Evolutionary conservation across 2,888 invertebrate genomes (phyloP), one percentile per base, ranked within the genome.

Genomic region (Zygaena filipendulae): DNA sequence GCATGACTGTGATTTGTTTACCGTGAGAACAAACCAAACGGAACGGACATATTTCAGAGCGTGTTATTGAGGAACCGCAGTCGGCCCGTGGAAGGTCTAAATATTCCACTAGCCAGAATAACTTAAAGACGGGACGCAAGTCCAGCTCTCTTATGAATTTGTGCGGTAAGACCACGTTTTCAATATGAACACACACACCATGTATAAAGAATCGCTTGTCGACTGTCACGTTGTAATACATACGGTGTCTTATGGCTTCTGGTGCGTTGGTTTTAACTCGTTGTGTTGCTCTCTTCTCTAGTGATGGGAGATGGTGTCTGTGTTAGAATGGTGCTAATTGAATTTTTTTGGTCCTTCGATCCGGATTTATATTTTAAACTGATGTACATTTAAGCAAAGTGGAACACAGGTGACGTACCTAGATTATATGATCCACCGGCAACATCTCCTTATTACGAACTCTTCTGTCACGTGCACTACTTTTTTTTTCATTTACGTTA

Each of bases 101-200:
- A 86, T 89, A 87, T 85, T 83, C 87, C 77, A 87, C 87, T 84
- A 88, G 87, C 87, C 88, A 88, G 87, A 77, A 60, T 82, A 91
- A 90, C 90, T 90, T 91, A 87, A 91, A 91, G 85, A 84, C 79
- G 59, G 85, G 85, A 67, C 89, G 92, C 87, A 92, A 92, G 85
- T 92, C 92, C 83, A 92, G 91, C 88, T 93, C 92, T 79, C 88
- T 93, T 84, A 92, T 93, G 92, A 93, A 93, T 87, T 86, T 93
- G 86, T 92, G 92, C 87, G 92, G 93, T 93, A 92, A 93, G 92
- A 86, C 64, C 56, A n/a, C n/a, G n/a, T n/a, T n/a, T n/a, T n/a
- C n/a, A n/a, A n/a, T n/a, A n/a, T 62, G 52, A 49, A 49, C 56
- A 55, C 47, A 52, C 61, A 61, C 59, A n/a, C 52, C 39, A 35